Percentiles rank a stretch among this genome's conserved stretches.
Evolutionary conservation across 2,113 vertebrate genomes (phyloP).

Genomic region (Meriones unguiculatus): DNA sequence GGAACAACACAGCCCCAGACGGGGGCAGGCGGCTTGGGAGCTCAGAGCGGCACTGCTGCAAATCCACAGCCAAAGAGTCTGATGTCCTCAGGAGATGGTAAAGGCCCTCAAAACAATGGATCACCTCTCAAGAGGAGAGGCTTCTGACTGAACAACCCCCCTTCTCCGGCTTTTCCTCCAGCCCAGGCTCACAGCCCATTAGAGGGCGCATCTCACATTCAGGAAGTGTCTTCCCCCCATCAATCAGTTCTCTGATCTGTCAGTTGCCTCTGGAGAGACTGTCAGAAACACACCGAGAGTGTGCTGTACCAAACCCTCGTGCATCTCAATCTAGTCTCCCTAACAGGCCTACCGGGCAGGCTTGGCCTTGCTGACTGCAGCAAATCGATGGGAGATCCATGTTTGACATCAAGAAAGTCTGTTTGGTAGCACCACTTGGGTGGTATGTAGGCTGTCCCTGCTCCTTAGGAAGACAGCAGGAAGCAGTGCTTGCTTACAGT

Average conservation of each 20-base stretch:
- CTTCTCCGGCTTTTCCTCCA: background rate
- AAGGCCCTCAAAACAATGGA: fast-evolving
- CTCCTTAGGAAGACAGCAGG: background rate
- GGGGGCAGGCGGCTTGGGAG: background rate
- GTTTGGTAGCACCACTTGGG: background rate
- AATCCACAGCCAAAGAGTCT: background rate
- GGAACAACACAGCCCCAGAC: background rate
- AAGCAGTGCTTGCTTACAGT: background rate
- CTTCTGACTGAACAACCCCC: fast-evolving
- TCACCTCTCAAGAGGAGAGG: background rate
- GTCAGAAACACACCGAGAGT: background rate
- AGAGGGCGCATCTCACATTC: background rate
- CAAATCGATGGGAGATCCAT: background rate
- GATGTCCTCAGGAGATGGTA: background rate
- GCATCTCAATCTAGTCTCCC: background rate
- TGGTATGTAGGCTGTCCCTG: background rate
- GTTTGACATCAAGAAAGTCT: background rate
- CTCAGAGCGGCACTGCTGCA: background rate
- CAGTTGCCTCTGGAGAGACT: background rate
- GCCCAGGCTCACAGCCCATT: no score
- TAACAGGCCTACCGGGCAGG: background rate
- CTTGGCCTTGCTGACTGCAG: background rate
- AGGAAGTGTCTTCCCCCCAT: background rate
- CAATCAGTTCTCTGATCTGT: no score
- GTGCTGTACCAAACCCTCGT: background rate